Conservation (phyloP, 2,797 vertebrate genomes). For the Sciaenops ocellatus region DNA sequence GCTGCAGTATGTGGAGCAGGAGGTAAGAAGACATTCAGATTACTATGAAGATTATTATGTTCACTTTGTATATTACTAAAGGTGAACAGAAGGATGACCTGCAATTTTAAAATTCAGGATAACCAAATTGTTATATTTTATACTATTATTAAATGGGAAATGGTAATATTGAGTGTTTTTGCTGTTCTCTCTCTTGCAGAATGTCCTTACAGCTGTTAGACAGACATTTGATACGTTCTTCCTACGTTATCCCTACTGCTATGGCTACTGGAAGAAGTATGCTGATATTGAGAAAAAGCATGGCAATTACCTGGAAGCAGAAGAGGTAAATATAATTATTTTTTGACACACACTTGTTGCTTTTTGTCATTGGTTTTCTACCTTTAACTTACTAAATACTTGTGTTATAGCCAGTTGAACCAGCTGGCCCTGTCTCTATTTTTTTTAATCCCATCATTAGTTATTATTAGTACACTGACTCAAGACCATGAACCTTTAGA, state of each 20-base stretch:
- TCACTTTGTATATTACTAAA: background rate
- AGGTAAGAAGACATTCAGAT: slow-evolving; percentile 84
- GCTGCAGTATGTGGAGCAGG: slow-evolving; percentile 97
- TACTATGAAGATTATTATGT: background rate
- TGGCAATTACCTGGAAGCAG: slow-evolving; percentile 92
- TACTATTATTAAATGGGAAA: background rate
- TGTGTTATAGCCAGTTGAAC: background rate
- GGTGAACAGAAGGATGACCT: too few species aligned
- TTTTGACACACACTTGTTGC: background rate
- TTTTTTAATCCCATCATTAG: background rate
- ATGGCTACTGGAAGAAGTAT: slow-evolving; percentile 99
- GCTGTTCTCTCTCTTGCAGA: slow-evolving; percentile 79
- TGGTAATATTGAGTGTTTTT: background rate
- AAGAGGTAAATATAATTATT: slow-evolving; percentile 89
- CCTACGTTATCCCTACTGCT: slow-evolving; percentile 96
- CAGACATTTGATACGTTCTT: slow-evolving; percentile 96
- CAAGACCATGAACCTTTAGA: background rate
- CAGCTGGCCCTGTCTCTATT: background rate
- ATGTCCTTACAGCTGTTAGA: slow-evolving; percentile 90
- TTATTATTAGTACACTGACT: background rate
- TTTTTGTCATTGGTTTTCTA: background rate
- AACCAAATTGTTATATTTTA: background rate
- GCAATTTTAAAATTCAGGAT: background rate
- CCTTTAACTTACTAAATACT: too few species aligned
- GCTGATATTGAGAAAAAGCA: slow-evolving; percentile 97